Evolutionary conservation across 64 coral and sea anemone genomes (phyloP).

Genomic region (Actinia tenebrosa): DNA sequence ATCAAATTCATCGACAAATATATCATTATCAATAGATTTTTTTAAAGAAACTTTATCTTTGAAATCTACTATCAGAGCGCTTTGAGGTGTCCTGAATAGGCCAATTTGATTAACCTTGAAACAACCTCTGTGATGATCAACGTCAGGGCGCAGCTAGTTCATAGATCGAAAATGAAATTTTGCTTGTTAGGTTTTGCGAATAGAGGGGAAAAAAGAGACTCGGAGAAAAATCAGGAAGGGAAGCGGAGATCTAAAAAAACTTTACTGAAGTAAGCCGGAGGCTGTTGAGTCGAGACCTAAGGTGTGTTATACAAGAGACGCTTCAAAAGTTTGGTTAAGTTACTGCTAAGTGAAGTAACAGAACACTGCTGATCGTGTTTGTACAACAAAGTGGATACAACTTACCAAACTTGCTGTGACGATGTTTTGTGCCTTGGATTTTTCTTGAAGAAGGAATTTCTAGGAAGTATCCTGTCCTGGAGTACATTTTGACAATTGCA

Average conservation of each 20-base stretch:
- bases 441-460: background rate
- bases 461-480: conserved; percentile 3
- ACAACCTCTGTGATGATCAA: too few relatives aligned
- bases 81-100: too few relatives aligned
- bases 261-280: too few relatives aligned
- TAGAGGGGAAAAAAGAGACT: too few relatives aligned
- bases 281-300: too few relatives aligned
- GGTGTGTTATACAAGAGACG: background rate
- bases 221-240: too few relatives aligned
- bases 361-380: background rate
- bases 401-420: conserved; percentile 22
- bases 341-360: background rate
- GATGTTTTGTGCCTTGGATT: background rate
- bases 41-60: background rate
- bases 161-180: too few relatives aligned
- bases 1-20: background rate
- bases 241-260: too few relatives aligned
- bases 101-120: too few relatives aligned
- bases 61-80: background rate
- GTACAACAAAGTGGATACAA: background rate
- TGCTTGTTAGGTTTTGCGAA: too few relatives aligned
- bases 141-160: too few relatives aligned
- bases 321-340: background rate
- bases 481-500: background rate
- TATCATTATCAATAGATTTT: background rate